A percentile compares a stretch with the other conserved stretches of the same genome.
Evolutionary conservation across 1,140 invertebrate species (phyloP).

Genomic region (Drosophila arawakana): DNA sequence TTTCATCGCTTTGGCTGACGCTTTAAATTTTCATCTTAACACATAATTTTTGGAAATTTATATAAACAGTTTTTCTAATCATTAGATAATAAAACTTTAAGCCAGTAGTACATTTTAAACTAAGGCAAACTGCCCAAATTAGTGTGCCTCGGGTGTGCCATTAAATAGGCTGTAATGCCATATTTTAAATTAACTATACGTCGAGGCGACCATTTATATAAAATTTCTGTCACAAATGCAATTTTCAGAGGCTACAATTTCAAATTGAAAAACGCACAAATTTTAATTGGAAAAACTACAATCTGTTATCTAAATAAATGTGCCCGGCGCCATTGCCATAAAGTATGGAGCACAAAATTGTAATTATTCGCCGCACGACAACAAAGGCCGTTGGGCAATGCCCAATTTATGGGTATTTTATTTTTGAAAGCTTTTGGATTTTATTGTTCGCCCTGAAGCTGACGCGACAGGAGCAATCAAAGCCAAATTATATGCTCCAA

Average conservation of each 20-base stretch:
- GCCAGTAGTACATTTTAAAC: not conserved
- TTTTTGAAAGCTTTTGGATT: slow-evolving; percentile 45
- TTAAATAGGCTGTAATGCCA: not conserved
- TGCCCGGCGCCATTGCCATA: slow-evolving; percentile 39
- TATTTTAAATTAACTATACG: not conserved
- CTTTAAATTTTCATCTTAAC: no score
- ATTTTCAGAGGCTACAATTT: slow-evolving; percentile 61
- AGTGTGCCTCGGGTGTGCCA: not conserved
- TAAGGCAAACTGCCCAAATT: not conserved
- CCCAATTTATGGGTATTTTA: slow-evolving; percentile 65
- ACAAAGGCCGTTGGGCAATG: slow-evolving; percentile 45
- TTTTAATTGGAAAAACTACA: slow-evolving; percentile 74
- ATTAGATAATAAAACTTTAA: no score
- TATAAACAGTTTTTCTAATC: no score
- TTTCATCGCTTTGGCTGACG: not conserved
- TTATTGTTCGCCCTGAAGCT: slow-evolving; percentile 49
- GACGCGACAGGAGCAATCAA: slow-evolving; percentile 49
- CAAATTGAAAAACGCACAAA: slow-evolving; percentile 53
- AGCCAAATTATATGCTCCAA: slow-evolving; percentile 52
- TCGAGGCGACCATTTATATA: slow-evolving; percentile 7
- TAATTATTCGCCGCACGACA: slow-evolving; percentile 46
- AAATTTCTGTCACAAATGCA: slow-evolving; percentile 54
- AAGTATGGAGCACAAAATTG: slow-evolving; percentile 45
- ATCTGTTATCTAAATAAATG: slow-evolving; percentile 73
- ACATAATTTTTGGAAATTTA: no score